These are phyloP conservation scores for Syngnathus scovelli DNA, from an alignment of 2,113 vertebrate species.

Conservation along the genomic window DNA sequence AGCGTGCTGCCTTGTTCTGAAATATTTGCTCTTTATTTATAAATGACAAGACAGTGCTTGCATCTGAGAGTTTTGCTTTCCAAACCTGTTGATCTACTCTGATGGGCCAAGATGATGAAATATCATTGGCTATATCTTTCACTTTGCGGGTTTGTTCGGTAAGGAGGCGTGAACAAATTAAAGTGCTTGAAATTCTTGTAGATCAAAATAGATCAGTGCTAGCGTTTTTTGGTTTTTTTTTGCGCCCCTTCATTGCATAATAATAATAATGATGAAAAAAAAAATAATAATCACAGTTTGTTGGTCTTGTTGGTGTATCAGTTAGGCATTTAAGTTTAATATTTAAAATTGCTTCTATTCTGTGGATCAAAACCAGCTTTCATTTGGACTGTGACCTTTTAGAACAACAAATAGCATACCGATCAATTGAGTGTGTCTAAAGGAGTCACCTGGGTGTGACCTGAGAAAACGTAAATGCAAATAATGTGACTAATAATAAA, in stretches of 20 bases:
- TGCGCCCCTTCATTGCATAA: background rate
- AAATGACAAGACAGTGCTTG: background rate
- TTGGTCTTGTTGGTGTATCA: background rate
- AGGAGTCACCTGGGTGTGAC: conserved; percentile 46
- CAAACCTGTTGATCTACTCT: background rate
- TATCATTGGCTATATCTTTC: background rate
- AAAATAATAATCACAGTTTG: background rate
- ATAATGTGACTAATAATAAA: conserved; percentile 57
- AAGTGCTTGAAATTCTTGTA: background rate
- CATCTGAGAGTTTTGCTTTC: background rate
- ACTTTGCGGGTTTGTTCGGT: background rate
- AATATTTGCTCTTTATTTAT: background rate
- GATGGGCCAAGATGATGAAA: background rate
- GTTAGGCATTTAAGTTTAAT: background rate
- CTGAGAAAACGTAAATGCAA: conserved; percentile 38
- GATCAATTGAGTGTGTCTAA: conserved; percentile 33
- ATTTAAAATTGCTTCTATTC: background rate
- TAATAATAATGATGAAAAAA: background rate
- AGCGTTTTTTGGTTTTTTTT: background rate
- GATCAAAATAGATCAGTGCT: background rate
- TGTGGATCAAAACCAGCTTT: background rate
- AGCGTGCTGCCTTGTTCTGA: background rate
- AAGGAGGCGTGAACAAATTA: background rate
- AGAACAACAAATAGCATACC: conserved; percentile 30
- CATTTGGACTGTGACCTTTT: conserved; percentile 13